These are phyloP conservation scores for Thomomys bottae DNA, from an alignment of 2,113 vertebrate genomes.

Conservation along the genomic window DNA sequence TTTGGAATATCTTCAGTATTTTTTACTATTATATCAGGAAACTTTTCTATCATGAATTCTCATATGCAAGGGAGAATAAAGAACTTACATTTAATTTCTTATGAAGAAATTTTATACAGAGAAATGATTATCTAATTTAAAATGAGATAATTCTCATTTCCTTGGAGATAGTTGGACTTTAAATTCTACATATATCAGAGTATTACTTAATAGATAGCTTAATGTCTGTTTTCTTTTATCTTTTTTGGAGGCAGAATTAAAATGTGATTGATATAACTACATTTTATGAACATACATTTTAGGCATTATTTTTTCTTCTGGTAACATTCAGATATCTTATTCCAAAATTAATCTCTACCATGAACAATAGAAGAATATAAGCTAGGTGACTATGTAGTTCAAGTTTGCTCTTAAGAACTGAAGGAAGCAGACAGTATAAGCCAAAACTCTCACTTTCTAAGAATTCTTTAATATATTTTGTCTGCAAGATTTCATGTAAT, in stretches of 20 bases:
- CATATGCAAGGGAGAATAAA: background rate
- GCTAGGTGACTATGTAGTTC: background rate
- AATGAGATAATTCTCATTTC: slow-evolving; percentile 24
- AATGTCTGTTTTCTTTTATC: background rate
- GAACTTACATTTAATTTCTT: slow-evolving; percentile 11
- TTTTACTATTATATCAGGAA: slow-evolving; percentile 35
- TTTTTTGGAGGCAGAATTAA: background rate
- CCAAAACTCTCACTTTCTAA: slow-evolving; percentile 25
- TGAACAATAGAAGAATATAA: background rate
- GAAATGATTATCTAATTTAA: background rate
- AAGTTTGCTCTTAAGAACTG: background rate
- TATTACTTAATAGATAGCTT: background rate
- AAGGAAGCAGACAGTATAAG: background rate
- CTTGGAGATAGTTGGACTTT: background rate
- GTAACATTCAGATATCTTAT: background rate
- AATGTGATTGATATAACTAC: background rate
- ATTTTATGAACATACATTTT: slow-evolving; percentile 24
- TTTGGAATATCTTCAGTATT: background rate
- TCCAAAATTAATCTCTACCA: background rate
- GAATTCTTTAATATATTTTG: background rate
- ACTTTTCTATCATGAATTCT: slow-evolving; percentile 1
- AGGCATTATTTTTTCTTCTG: background rate
- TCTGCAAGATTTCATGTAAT: slow-evolving; percentile 3
- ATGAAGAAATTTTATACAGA: background rate
- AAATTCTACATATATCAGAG: background rate